Evolutionary conservation across 2,113 vertebrate species (phyloP).

Genomic region (Actenoides hombroni): DNA sequence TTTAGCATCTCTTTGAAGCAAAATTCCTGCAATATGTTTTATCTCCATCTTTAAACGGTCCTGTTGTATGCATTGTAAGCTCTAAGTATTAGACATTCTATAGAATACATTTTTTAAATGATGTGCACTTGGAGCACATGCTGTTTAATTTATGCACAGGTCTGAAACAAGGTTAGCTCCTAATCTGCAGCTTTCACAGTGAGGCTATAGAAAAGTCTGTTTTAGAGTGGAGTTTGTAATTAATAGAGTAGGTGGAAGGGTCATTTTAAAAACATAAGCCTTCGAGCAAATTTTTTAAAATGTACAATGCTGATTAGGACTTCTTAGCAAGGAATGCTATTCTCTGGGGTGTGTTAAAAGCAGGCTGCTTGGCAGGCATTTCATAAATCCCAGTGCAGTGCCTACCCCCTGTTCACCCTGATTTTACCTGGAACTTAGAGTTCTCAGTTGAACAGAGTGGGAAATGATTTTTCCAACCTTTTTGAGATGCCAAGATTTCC

Average conservation of each 20-base stretch:
- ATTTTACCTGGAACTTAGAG: constrained; percentile 7
- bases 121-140: not conserved
- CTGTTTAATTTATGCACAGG: constrained; percentile 5
- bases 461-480: not conserved
- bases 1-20: not conserved
- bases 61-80: not conserved
- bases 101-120: not conserved
- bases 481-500: not conserved
- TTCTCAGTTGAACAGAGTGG: not conserved
- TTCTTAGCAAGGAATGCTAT: constrained; percentile 20
- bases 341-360: constrained; percentile 28
- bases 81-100: not conserved
- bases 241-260: constrained; percentile 54
- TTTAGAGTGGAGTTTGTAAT: constrained; percentile 45
- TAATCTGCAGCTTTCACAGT: constrained; percentile 25
- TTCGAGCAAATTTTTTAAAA: constrained; percentile 24
- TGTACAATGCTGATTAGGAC: not conserved
- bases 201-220: constrained; percentile 12
- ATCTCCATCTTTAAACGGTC: not conserved
- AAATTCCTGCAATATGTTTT: not conserved
- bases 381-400: not conserved
- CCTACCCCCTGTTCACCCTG: not conserved
- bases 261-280: constrained; percentile 43
- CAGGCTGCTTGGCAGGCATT: constrained; percentile 8
- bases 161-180: constrained; percentile 10